Evolutionary conservation across 2,888 invertebrate genomes (phyloP).

Genomic region (Scaptomyza polygonia): DNA sequence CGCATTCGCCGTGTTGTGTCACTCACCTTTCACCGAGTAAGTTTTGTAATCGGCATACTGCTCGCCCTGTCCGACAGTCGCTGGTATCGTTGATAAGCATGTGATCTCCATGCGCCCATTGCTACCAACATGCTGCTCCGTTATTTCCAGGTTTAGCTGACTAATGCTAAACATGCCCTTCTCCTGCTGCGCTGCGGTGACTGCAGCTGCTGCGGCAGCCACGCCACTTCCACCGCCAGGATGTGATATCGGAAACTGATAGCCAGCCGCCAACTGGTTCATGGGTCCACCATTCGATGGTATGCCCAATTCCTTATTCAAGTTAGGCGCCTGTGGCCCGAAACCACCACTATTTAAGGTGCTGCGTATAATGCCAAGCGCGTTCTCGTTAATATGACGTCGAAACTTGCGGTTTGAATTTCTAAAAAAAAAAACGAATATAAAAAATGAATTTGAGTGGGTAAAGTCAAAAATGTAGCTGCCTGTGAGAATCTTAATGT

Average conservation of each 20-base stretch:
- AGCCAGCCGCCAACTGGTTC: constrained; percentile 81
- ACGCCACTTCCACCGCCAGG: constrained; percentile 81
- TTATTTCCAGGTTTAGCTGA: constrained; percentile 90
- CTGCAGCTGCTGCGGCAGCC: constrained; percentile 82
- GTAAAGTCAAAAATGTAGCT: not conserved
- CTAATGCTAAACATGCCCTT: constrained; percentile 86
- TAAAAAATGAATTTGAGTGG: constrained; percentile 5
- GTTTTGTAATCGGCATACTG: constrained; percentile 90
- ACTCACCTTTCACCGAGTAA: constrained; percentile 90
- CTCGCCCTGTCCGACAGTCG: constrained; percentile 89
- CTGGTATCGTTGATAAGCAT: constrained; percentile 91
- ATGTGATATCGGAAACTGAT: constrained; percentile 78
- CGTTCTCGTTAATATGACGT: constrained; percentile 81
- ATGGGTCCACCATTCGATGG: constrained; percentile 82
- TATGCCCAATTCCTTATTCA: constrained; percentile 80
- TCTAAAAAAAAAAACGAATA: constrained; percentile 69
- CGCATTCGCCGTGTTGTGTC: constrained; percentile 38
- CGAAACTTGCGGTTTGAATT: constrained; percentile 83
- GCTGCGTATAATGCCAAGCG: constrained; percentile 80
- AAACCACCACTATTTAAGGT: constrained; percentile 81
- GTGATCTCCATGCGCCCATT: constrained; percentile 90
- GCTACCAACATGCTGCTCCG: constrained; percentile 88
- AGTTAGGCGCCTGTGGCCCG: constrained; percentile 80
- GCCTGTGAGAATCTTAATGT: constrained; percentile 36
- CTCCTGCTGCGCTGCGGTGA: constrained; percentile 79